A percentile compares a stretch with the other conserved stretches of the same genome.
These are phyloP conservation scores for Anaspis maculata DNA, from an alignment of 2,888 invertebrate genomes.

Conservation along the genomic window DNA sequence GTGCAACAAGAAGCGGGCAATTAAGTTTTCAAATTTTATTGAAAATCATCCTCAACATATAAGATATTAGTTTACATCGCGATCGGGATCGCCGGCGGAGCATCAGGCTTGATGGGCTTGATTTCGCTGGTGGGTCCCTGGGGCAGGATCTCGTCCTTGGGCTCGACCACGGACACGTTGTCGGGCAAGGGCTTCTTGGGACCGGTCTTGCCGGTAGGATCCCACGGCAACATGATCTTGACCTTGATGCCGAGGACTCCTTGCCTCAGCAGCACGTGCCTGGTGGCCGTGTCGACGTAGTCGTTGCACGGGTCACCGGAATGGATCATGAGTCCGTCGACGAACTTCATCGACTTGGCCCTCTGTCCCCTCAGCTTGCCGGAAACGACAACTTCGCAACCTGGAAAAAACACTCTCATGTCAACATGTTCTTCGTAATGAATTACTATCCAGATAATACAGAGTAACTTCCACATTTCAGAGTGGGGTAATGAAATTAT, in stretches of 20 bases:
- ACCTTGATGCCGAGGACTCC: constrained; percentile 70
- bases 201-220: constrained; percentile 94
- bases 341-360: constrained; percentile 99
- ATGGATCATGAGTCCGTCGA: constrained; percentile 99
- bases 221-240: constrained; percentile 99
- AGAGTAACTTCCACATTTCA: too few relatives aligned
- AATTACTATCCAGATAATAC: too few relatives aligned
- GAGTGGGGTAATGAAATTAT: too few relatives aligned
- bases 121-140: constrained; percentile 66
- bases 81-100: constrained; percentile 44
- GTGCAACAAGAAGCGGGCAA: too few relatives aligned
- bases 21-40: constrained; percentile 21
- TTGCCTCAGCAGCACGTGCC: constrained; percentile 95
- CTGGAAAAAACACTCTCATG: too few relatives aligned
- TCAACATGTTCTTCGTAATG: too few relatives aligned
- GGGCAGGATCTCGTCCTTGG: constrained; percentile 85
- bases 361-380: constrained; percentile 98
- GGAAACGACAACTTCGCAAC: constrained; percentile 97
- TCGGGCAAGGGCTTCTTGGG: constrained; percentile 97
- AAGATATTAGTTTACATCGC: constrained; percentile 32
- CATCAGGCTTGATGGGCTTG: constrained; percentile 57
- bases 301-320: constrained; percentile 98
- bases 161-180: constrained; percentile 93
- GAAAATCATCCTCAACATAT: constrained; percentile 20
- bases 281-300: constrained; percentile 95